phyloP scores from a whole-genome alignment of 1,140 invertebrate species.

The Dufourea novaeangliae region DNA sequence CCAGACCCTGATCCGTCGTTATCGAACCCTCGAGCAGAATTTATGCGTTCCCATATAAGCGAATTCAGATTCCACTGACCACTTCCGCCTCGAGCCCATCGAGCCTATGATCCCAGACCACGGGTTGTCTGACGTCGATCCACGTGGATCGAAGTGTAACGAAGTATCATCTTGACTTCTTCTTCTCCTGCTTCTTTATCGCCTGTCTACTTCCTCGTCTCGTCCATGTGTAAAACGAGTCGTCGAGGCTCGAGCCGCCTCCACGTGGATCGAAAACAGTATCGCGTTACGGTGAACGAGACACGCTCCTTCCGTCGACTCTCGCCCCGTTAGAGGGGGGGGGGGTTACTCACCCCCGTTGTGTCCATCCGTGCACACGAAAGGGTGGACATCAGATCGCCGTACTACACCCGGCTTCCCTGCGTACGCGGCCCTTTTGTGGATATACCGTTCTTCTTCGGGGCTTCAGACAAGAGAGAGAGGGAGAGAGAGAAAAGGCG shows the following conservation, averaged over 20 bases:
- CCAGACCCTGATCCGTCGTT: background rate
- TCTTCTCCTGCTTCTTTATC: background rate
- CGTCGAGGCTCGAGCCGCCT: constrained; percentile 2
- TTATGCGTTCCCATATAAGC: background rate
- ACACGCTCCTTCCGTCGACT: constrained; percentile 12
- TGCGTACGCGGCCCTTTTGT: constrained; percentile 16
- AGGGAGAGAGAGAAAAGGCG: constrained; percentile 46
- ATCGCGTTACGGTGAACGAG: constrained; percentile 47
- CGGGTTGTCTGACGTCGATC: background rate
- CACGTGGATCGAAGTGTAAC: constrained; percentile 33
- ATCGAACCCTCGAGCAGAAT: background rate
- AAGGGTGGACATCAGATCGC: constrained; percentile 41
- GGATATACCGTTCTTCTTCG: constrained; percentile 32
- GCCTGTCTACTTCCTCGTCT: background rate
- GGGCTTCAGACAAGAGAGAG: constrained; percentile 55
- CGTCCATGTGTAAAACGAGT: constrained; percentile 47
- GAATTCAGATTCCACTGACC: constrained; percentile 1
- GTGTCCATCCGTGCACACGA: constrained; percentile 2
- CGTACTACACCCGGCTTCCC: constrained; percentile 20
- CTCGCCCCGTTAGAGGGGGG: background rate
- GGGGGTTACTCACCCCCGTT: constrained; percentile 49
- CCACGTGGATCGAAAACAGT: constrained; percentile 45
- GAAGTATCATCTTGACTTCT: background rate
- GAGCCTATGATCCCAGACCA: background rate
- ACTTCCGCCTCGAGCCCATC: background rate